Percentiles rank a stretch among this genome's conserved stretches.
Conservation (phyloP, 2,888 invertebrate genomes). For the Eledone cirrhosa region DNA sequence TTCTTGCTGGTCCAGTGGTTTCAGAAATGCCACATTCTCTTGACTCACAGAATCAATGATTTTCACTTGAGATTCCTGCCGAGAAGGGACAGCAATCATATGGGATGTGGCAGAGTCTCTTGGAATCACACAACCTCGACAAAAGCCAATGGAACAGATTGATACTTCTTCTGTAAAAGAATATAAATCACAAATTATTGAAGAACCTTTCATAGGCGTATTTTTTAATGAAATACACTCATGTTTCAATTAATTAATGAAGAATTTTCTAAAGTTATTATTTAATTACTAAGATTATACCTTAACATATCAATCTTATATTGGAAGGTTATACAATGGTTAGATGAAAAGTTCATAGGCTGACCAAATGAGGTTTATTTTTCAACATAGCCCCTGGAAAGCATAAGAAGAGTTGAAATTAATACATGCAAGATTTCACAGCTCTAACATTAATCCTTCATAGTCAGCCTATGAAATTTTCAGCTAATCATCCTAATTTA, state of each 20-base stretch:
- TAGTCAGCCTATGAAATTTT: not conserved
- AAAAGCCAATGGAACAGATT: constrained; percentile 30
- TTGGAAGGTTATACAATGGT: not conserved
- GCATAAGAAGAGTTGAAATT: too few species aligned
- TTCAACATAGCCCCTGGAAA: too few species aligned
- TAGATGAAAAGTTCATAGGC: too few species aligned
- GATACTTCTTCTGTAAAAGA: constrained; percentile 23
- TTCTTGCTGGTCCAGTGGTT: constrained; percentile 30
- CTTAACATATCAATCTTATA: not conserved
- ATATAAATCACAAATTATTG: not conserved
- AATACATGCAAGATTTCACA: too few species aligned
- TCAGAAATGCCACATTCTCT: constrained; percentile 34
- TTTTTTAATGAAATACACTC: not conserved
- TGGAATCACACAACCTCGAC: constrained; percentile 37
- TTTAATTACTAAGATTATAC: not conserved
- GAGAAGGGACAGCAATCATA: constrained; percentile 43
- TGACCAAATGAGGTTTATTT: too few species aligned
- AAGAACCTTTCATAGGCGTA: not conserved
- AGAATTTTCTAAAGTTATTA: too few species aligned
- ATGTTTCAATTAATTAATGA: too few species aligned
- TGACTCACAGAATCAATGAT: constrained; percentile 38
- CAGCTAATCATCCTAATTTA: too few species aligned
- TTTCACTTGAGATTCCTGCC: constrained; percentile 42
- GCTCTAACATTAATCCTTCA: too few species aligned
- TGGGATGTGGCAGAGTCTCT: not conserved